A percentile compares a stretch with the other conserved stretches of the same genome.
These are phyloP conservation scores for Drosophila limbata DNA, from an alignment of 2,888 invertebrate species.

Conservation along the genomic window DNA sequence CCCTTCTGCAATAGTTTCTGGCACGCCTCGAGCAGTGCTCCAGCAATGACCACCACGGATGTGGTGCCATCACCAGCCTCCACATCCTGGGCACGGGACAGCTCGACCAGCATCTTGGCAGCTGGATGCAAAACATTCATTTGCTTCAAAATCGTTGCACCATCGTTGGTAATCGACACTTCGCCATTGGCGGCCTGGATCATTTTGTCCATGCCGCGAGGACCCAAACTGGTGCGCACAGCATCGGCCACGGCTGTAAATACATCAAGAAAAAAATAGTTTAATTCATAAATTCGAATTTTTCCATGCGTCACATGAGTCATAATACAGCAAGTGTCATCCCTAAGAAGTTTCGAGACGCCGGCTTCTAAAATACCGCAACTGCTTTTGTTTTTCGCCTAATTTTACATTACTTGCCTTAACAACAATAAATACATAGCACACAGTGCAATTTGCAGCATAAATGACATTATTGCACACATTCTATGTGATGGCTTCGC, in stretches of 20 bases:
- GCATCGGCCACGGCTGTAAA: slow-evolving; percentile 98
- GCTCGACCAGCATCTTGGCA: slow-evolving; percentile 99
- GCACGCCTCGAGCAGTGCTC: slow-evolving; percentile 97
- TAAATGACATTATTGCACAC: slow-evolving; percentile 36
- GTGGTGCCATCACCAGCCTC: slow-evolving; percentile 99
- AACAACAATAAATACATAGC: not conserved
- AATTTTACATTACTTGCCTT: slow-evolving; percentile 12
- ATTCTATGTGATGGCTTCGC: slow-evolving; percentile 22
- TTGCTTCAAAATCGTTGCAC: slow-evolving; percentile 99
- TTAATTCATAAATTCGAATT: not conserved
- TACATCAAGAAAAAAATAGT: slow-evolving; percentile 6
- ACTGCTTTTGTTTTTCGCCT: slow-evolving; percentile 51
- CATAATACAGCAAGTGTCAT: slow-evolving; percentile 55
- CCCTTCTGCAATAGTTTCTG: slow-evolving; percentile 96
- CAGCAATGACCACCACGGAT: slow-evolving; percentile 98
- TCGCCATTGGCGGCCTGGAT: slow-evolving; percentile 98
- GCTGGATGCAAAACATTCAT: slow-evolving; percentile 99
- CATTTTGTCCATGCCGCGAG: slow-evolving; percentile 99
- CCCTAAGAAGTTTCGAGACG: slow-evolving; percentile 74
- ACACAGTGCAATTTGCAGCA: not conserved
- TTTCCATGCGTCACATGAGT: slow-evolving; percentile 67
- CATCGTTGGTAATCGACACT: slow-evolving; percentile 99
- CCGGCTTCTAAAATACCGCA: slow-evolving; percentile 43
- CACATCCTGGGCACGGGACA: slow-evolving; percentile 99
- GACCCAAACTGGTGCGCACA: slow-evolving; percentile 98